Evolutionary conservation across 2,113 vertebrate genomes (phyloP).

Genomic region (Zosterops borbonicus): DNA sequence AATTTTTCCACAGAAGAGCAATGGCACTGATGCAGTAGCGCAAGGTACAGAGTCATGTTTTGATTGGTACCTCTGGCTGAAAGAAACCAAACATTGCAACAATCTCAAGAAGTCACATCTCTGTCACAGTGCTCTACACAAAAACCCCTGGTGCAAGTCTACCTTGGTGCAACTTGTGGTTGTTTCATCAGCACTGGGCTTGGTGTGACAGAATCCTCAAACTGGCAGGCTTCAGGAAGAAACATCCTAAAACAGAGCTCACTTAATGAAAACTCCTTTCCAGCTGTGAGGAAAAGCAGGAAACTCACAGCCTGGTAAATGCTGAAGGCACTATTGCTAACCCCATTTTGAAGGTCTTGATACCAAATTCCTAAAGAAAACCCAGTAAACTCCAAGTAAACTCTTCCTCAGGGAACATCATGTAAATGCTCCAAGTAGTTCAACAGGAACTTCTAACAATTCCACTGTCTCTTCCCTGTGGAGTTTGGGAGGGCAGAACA

Average conservation of each 20-base stretch:
- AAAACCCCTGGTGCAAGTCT: neutral
- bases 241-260: neutral
- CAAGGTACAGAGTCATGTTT: neutral
- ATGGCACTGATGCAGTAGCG: accelerated
- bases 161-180: neutral
- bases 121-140: neutral
- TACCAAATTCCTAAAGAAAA: neutral
- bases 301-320: neutral
- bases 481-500: neutral
- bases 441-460: neutral
- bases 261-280: neutral
- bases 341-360: neutral
- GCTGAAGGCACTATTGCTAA: neutral
- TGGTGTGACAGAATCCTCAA: neutral
- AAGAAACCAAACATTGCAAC: neutral
- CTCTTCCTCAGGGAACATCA: neutral
- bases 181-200: neutral
- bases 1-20: neutral
- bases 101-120: neutral
- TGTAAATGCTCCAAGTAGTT: neutral
- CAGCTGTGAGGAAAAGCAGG: neutral
- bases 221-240: neutral
- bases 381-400: neutral
- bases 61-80: neutral
- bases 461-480: neutral